phyloP scores from a whole-genome alignment of 1,140 invertebrate species.

The Bombus fervidus region DNA sequence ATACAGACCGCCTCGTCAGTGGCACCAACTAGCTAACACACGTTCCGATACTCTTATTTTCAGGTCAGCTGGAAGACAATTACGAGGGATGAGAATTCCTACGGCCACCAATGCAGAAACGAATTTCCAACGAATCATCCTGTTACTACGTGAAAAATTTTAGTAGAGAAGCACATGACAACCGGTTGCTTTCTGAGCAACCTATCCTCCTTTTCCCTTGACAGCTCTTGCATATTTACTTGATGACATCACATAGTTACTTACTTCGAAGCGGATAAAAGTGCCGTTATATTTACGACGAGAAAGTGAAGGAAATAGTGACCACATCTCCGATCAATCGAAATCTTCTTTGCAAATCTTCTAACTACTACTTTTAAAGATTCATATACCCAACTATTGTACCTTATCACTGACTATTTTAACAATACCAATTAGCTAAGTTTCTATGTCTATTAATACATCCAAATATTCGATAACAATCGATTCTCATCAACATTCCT shows the following conservation, averaged over 20 bases:
- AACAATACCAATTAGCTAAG: slow-evolving; percentile 3
- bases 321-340: neutral
- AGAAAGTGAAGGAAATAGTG: slow-evolving; percentile 9
- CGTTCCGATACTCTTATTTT: slow-evolving; percentile 43
- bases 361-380: neutral
- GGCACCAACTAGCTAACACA: slow-evolving; percentile 35
- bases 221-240: slow-evolving; percentile 54
- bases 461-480: neutral
- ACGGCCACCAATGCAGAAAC: neutral
- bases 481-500: neutral
- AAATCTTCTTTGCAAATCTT: neutral
- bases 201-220: slow-evolving; percentile 26
- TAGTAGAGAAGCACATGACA: slow-evolving; percentile 21
- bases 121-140: neutral
- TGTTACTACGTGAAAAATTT: neutral
- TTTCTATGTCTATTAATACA: no score
- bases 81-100: neutral
- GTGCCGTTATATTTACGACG: slow-evolving; percentile 39
- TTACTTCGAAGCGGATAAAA: slow-evolving; percentile 37
- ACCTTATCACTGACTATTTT: no score
- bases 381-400: no score
- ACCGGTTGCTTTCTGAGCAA: neutral
- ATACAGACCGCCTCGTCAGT: slow-evolving; percentile 54
- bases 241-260: slow-evolving; percentile 59
- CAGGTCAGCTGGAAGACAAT: slow-evolving; percentile 22